These are phyloP conservation scores for Varanus komodoensis DNA, from an alignment of 2,113 vertebrate genomes.

Conservation along the genomic window DNA sequence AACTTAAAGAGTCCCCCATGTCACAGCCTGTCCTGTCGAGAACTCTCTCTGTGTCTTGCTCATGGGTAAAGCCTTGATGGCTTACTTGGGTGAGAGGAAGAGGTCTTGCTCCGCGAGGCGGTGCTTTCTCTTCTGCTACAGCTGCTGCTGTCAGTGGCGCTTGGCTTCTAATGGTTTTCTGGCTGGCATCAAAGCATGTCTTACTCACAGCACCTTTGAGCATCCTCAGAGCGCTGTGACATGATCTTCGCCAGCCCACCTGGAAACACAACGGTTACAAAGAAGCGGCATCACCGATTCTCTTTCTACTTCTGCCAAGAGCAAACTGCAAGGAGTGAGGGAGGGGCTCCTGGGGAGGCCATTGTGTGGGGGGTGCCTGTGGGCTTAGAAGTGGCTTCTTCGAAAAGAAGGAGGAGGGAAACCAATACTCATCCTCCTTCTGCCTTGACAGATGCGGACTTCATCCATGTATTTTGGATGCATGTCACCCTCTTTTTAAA, in stretches of 20 bases:
- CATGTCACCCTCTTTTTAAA: not conserved
- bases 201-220: not conserved
- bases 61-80: not conserved
- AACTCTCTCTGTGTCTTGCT: not conserved
- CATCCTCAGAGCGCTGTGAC: not conserved
- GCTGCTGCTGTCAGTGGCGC: not conserved
- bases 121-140: not conserved
- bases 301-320: slow-evolving; percentile 26
- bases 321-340: slow-evolving; percentile 4
- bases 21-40: not conserved
- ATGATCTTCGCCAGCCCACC: not conserved
- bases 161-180: not conserved
- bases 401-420: not conserved
- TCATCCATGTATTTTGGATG: not conserved
- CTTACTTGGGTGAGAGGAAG: not conserved
- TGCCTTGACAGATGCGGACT: not conserved
- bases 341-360: slow-evolving; percentile 33
- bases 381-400: not conserved
- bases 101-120: slow-evolving; percentile 3
- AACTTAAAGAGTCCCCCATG: too few relatives aligned
- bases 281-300: not conserved
- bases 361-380: not conserved
- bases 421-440: not conserved
- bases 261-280: slow-evolving; percentile 28
- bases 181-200: not conserved